These are phyloP conservation scores for Odobenus rosmarus DNA, from an alignment of 2,113 vertebrate species.

Conservation along the genomic window DNA sequence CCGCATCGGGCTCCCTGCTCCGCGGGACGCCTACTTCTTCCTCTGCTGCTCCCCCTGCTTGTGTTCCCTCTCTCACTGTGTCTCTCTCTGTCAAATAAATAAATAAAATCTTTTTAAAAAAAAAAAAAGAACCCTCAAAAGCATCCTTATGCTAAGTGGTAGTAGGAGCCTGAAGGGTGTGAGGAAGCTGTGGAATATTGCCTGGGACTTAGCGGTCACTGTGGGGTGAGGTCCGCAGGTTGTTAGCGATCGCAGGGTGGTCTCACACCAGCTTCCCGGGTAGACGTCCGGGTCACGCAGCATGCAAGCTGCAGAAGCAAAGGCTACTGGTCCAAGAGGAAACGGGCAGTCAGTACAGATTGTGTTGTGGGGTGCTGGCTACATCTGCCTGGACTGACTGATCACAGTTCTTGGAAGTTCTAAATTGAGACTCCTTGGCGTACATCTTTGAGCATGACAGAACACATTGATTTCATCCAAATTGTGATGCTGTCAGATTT, in stretches of 20 bases:
- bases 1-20: too few relatives aligned
- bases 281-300: accelerated
- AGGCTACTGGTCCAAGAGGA: accelerated
- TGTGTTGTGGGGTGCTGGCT: accelerated
- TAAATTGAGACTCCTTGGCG: too few relatives aligned
- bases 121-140: background rate
- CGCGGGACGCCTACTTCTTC: too few relatives aligned
- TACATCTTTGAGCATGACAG: background rate
- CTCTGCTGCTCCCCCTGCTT: too few relatives aligned
- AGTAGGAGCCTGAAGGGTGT: accelerated
- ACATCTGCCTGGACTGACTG: background rate
- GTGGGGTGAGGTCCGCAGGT: accelerated
- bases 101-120: too few relatives aligned
- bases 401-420: background rate
- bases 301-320: accelerated
- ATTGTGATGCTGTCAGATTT: background rate
- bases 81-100: too few relatives aligned
- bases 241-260: accelerated
- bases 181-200: background rate
- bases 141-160: accelerated
- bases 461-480: accelerated
- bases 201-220: background rate
- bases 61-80: too few relatives aligned
- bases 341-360: accelerated
- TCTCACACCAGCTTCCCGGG: accelerated